These are phyloP conservation scores for Actinia equina DNA, from an alignment of 64 coral and sea anemone species.

Conservation along the genomic window DNA sequence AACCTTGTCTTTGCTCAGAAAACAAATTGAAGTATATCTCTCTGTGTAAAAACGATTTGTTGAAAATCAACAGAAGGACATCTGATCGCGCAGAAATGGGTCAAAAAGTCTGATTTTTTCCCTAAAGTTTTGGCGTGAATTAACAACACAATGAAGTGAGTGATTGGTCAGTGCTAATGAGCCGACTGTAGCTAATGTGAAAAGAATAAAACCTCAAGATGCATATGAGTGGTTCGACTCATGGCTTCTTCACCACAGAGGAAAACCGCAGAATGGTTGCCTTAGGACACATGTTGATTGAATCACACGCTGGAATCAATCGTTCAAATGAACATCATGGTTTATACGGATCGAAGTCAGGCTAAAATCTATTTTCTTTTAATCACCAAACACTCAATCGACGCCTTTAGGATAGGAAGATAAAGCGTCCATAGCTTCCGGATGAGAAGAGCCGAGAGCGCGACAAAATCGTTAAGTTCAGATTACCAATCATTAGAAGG, in stretches of 20 bases:
- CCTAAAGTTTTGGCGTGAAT: neutral
- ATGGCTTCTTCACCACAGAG: neutral
- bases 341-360: neutral
- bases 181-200: neutral
- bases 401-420: constrained; percentile 19
- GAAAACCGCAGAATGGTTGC: constrained; percentile 8
- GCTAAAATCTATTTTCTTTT: neutral
- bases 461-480: constrained; percentile 16
- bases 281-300: neutral
- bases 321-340: neutral
- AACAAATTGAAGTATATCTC: neutral
- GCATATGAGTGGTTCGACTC: neutral
- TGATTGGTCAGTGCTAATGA: neutral
- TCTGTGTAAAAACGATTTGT: neutral
- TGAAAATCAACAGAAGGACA: neutral
- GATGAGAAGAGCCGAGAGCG: constrained; percentile 23
- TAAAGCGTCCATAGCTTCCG: constrained; percentile 11
- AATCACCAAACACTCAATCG: constrained; percentile 25
- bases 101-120: neutral
- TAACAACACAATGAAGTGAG: neutral
- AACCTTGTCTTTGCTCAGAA: neutral
- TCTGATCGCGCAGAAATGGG: neutral
- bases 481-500: constrained; percentile 23
- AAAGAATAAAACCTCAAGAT: too few relatives aligned
- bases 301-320: neutral